A percentile compares a stretch with the other conserved stretches of the same genome.
phyloP scores from a whole-genome alignment of 2,113 vertebrate species.

The Coreoperca whiteheadi region DNA sequence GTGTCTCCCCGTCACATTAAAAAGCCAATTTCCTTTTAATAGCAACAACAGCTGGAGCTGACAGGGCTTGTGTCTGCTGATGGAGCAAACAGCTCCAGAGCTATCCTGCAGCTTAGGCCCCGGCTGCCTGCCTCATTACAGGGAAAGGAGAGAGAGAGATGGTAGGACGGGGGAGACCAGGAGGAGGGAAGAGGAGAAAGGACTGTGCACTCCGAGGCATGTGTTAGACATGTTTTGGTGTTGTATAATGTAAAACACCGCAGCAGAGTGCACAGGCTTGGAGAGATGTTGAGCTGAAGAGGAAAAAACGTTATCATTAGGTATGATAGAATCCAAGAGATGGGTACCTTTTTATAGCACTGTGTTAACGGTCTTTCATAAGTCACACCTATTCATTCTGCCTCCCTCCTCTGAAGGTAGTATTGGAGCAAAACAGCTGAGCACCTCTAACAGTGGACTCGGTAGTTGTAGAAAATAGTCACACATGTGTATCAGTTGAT shows the following conservation, averaged over 20 bases:
- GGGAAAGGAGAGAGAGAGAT: constrained; percentile 28
- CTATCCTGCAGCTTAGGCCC: constrained; percentile 65
- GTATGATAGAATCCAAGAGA: neutral
- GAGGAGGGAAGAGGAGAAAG: constrained; percentile 8
- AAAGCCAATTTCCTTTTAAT: constrained; percentile 83
- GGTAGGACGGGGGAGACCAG: neutral
- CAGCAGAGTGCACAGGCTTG: neutral
- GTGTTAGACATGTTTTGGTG: constrained; percentile 38
- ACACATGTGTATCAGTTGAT: too few relatives aligned
- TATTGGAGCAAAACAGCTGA: too few relatives aligned
- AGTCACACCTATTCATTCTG: neutral
- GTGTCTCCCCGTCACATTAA: constrained; percentile 71
- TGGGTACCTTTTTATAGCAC: neutral
- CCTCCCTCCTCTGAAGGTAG: neutral
- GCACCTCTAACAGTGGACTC: too few relatives aligned
- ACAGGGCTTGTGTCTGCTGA: constrained; percentile 73
- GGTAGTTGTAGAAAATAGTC: too few relatives aligned
- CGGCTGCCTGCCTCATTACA: constrained; percentile 70
- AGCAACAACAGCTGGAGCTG: constrained; percentile 81
- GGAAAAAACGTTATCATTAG: constrained; percentile 30
- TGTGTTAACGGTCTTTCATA: constrained; percentile 22
- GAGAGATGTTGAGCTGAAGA: constrained; percentile 19
- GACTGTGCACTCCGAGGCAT: constrained; percentile 23
- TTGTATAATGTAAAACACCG: constrained; percentile 28
- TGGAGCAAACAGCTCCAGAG: constrained; percentile 71